Percentiles rank a stretch among this genome's conserved stretches.
Conservation (phyloP, 2,113 vertebrate genomes). For the Corythoichthys haematopterus region DNA sequence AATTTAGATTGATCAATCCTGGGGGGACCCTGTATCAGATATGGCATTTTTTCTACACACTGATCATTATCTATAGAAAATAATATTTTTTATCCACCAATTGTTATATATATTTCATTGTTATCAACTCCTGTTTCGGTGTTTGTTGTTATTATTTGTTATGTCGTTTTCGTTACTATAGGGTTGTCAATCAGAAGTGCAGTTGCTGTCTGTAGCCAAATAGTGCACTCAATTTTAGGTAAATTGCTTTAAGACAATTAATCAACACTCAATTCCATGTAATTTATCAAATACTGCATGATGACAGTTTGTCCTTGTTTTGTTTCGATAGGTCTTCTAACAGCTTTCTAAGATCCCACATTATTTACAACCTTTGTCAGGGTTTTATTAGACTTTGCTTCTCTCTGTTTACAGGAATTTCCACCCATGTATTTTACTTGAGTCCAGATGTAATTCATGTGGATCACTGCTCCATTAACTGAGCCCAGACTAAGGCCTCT, state of each 20-base stretch:
- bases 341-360: background rate
- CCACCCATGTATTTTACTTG: conserved; percentile 33
- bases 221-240: background rate
- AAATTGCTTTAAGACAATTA: background rate
- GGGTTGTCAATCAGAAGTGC: background rate
- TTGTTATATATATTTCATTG: too few species aligned
- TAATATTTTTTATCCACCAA: too few species aligned
- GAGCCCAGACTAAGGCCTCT: conserved; percentile 9
- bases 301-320: background rate
- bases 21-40: too few species aligned
- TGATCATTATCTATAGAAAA: too few species aligned
- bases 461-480: conserved; percentile 12
- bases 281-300: background rate
- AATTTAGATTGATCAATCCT: too few species aligned
- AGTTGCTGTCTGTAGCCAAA: background rate
- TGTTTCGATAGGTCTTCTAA: background rate
- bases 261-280: background rate
- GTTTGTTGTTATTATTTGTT: too few species aligned
- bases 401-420: conserved; percentile 24
- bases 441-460: conserved; percentile 25
- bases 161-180: too few species aligned
- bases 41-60: too few species aligned
- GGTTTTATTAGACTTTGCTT: background rate
- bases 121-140: too few species aligned
- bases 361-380: background rate